Percentiles rank a stretch among this genome's conserved stretches.
Conservation (phyloP, 23 tunicate genomes). For the Clavelina lepadiformis region DNA sequence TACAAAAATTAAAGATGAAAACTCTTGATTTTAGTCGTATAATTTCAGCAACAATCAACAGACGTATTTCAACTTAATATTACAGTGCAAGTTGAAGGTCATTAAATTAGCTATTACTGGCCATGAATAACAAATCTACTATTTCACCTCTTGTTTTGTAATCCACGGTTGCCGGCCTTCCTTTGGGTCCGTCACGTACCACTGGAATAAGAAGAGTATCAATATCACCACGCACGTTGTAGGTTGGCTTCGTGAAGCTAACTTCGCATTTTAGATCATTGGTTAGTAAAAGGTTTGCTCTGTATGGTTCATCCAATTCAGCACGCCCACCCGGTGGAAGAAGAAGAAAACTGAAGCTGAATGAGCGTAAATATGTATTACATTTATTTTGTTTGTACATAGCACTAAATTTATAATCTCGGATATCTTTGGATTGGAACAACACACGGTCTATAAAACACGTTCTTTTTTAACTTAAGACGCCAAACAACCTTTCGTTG, state of each 20-base stretch:
- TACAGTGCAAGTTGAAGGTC: not conserved
- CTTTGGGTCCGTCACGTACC: slow-evolving; percentile 75
- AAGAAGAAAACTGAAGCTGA: slow-evolving; percentile 49
- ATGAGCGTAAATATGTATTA: too few species aligned
- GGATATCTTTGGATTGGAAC: too few species aligned
- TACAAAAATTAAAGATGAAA: not conserved
- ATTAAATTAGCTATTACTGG: too few species aligned
- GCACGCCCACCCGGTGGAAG: slow-evolving; percentile 86
- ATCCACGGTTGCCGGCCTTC: slow-evolving; percentile 61
- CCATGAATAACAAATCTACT: not conserved
- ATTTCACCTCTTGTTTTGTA: slow-evolving; percentile 63
- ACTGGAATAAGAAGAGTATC: slow-evolving; percentile 78
- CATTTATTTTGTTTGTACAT: too few species aligned
- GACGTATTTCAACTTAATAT: not conserved
- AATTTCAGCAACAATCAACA: too few species aligned
- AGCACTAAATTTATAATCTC: too few species aligned
- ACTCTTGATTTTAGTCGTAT: not conserved
- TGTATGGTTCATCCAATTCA: slow-evolving; percentile 68
- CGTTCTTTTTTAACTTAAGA: too few species aligned
- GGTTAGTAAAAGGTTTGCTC: slow-evolving; percentile 32
- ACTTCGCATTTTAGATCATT: slow-evolving; percentile 76
- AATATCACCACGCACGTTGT: slow-evolving; percentile 63
- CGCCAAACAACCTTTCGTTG: slow-evolving; percentile 42
- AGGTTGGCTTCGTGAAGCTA: slow-evolving; percentile 38
- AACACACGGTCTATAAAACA: not conserved